Conservation (phyloP, 2,888 invertebrate species). For the Myopa tessellatipennis region DNA sequence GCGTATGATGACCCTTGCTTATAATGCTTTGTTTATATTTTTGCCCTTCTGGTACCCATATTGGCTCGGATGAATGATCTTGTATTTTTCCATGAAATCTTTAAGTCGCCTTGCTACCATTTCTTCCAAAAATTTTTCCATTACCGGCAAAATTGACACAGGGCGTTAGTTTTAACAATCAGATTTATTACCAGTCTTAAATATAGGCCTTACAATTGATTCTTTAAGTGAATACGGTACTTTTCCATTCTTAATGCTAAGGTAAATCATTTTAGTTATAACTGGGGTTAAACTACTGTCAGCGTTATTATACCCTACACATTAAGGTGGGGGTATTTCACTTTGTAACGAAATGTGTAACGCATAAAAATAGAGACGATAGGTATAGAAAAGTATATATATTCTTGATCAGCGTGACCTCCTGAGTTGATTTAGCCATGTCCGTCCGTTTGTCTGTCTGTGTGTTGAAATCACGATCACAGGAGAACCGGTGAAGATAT, state of each 20-base stretch:
- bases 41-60: slow-evolving; percentile 23
- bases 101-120: slow-evolving; percentile 22
- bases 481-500: no score
- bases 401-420: no score
- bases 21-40: slow-evolving; percentile 27
- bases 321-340: no score
- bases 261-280: no score
- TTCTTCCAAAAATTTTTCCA: slow-evolving; percentile 39
- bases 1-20: no score
- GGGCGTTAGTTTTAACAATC: slow-evolving; percentile 22
- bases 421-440: no score
- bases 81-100: slow-evolving; percentile 29
- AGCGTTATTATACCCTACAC: no score
- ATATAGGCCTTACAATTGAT: not conserved
- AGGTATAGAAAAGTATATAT: no score
- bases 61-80: slow-evolving; percentile 6
- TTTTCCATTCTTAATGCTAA: not conserved
- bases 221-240: not conserved
- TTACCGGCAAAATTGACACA: slow-evolving; percentile 11
- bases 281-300: not conserved
- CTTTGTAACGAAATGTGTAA: no score
- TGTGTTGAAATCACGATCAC: no score
- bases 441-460: no score
- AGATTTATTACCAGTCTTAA: not conserved
- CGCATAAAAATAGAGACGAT: no score